Evolutionary conservation across 2,888 invertebrate genomes (phyloP).

Genomic region (Hetaerina titia): DNA sequence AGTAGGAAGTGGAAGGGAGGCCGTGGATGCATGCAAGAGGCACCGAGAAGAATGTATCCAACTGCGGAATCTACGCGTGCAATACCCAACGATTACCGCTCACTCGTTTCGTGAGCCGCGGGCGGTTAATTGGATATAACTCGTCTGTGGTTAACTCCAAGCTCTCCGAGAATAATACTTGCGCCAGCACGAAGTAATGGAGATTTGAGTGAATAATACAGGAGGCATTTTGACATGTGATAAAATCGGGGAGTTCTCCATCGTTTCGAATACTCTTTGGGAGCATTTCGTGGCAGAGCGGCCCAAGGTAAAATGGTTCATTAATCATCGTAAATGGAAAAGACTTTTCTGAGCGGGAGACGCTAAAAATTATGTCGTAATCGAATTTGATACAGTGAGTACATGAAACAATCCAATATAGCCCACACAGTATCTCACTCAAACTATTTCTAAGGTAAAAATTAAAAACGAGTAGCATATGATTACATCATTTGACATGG

Average conservation of each 20-base stretch:
- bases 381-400: too few relatives aligned
- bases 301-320: background rate
- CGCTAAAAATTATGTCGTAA: too few relatives aligned
- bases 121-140: background rate
- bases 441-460: too few relatives aligned
- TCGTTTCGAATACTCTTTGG: background rate
- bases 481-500: too few relatives aligned
- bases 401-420: too few relatives aligned
- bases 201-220: background rate
- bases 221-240: background rate
- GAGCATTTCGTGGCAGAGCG: background rate
- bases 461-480: too few relatives aligned
- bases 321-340: background rate
- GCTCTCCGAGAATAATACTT: background rate
- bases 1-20: background rate
- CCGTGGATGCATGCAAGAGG: background rate
- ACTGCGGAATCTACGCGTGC: background rate
- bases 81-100: background rate
- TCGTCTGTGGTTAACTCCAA: background rate
- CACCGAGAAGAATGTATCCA: background rate
- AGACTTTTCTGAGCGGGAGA: background rate
- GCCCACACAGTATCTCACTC: too few relatives aligned
- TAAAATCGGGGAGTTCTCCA: background rate
- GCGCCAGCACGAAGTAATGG: background rate
- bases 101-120: background rate